Base-by-base conservation (phyloP, 2,888 invertebrate genomes). In the Tenthredo livida region DNA sequence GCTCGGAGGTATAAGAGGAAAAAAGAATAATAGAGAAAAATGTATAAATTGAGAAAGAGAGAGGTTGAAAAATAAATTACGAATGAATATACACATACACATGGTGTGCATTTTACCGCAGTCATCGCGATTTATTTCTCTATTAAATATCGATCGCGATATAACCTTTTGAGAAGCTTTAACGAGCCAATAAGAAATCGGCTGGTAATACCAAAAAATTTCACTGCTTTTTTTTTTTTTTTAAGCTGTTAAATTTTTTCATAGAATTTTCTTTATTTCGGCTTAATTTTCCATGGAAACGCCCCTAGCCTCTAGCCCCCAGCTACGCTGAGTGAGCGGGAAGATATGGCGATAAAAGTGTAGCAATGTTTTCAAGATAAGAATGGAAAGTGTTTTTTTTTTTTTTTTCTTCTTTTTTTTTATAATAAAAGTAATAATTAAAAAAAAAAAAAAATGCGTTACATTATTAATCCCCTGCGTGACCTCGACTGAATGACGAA, bases 321-420 rank as follows among this genome's bases (percentile, higher is more conserved):
- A 21, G 4, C 21, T 25, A 61, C 61, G 10, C 25, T 61, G 61
- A 61, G 25, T 54, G 54, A 54, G 54, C 40, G 43, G 21, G 73
- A 73, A 73, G 47, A 77, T 77, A 77, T 33, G 21, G 33, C 77
- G 77, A 77, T 77, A 50, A 54, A 25, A 29, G 29, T 54, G 4
- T 73, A 25, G 77, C 77, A 50, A 77, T 77, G 50, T 77, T 77
- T 29, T 50, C 50, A 33, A 54, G 77, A 77, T 77, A 50, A 50
- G 50, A 50, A 54, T 29, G 33, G 15, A 50, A 73, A 40, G 72
- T 43, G 72, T 37, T 37, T 6, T 6, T 37, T 37, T 37, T 37
- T 37, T 7, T 37, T 37, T 37, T 37, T 7, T 37, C 7, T 7
- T 37, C 7, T 37, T 37, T 7, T 37, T 37, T 37, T 37, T 37